phyloP scores from a whole-genome alignment of 2,888 invertebrate genomes.

The Tricholauxania praeusta region DNA sequence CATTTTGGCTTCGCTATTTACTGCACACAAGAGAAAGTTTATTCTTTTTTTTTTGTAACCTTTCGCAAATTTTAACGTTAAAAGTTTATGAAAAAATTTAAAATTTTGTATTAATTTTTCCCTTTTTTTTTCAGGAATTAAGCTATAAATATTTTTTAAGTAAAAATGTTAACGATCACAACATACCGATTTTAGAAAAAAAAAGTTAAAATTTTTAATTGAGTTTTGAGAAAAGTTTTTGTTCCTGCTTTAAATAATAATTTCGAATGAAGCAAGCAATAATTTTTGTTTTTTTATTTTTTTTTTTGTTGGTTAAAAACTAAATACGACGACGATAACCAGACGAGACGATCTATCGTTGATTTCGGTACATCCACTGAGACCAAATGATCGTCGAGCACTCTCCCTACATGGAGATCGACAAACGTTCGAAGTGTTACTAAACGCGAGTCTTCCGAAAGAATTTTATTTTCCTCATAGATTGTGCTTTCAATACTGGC shows the following conservation, averaged over 20 bases:
- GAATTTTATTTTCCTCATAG: conserved; percentile 58
- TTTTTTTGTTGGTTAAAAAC: conserved; percentile 8
- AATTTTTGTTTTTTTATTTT: conserved; percentile 14
- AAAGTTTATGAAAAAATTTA: conserved; percentile 1
- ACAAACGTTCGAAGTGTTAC: conserved; percentile 69
- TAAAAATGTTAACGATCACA: not conserved
- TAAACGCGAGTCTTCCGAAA: conserved; percentile 65
- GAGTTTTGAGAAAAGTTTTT: conserved; percentile 13
- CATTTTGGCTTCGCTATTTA: conserved; percentile 47
- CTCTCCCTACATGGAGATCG: conserved; percentile 68
- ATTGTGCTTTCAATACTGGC: conserved; percentile 18
- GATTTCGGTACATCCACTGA: conserved; percentile 28
- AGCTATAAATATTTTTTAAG: not conserved
- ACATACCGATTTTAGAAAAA: conserved; percentile 19
- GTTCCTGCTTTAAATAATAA: conserved; percentile 22
- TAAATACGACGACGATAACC: conserved; percentile 35
- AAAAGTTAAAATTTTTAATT: not conserved
- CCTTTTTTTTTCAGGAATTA: too few species aligned
- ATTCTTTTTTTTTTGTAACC: conserved; percentile 22
- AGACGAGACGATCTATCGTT: conserved; percentile 35
- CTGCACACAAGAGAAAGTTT: conserved; percentile 33
- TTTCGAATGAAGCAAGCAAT: conserved; percentile 16
- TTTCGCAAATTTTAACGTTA: conserved; percentile 6
- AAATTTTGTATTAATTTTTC: not conserved
- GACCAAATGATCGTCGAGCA: conserved; percentile 56